A percentile compares a stretch with the other conserved stretches of the same genome.
These are phyloP conservation scores for Pangasius sanitwongsei DNA, from an alignment of 2,797 vertebrate genomes.

Conservation along the genomic window DNA sequence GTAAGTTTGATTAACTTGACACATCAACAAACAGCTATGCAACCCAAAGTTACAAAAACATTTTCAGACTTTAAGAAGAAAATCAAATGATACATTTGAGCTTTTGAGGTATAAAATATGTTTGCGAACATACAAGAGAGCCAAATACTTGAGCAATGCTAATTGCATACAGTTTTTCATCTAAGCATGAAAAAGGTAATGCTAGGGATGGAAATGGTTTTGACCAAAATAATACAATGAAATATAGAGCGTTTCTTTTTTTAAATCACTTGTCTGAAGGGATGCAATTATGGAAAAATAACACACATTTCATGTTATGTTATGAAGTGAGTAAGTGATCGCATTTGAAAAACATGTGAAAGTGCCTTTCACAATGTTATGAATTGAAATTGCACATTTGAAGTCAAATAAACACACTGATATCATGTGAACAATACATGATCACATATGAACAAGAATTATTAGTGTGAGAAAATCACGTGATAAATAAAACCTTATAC, in stretches of 20 bases:
- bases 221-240: not conserved
- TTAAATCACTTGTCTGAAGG: not conserved
- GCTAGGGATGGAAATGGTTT: not conserved
- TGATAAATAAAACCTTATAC: not conserved
- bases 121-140: not conserved
- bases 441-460: not conserved
- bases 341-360: not conserved
- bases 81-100: not conserved
- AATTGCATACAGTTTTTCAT: not conserved
- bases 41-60: conserved; percentile 20
- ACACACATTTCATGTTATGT: not conserved
- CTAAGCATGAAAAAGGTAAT: not conserved
- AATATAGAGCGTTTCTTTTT: not conserved
- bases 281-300: not conserved
- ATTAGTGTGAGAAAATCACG: not conserved
- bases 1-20: not conserved
- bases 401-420: not conserved
- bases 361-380: not conserved
- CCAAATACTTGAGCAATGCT: not conserved
- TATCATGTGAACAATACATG: not conserved
- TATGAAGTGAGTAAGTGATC: not conserved
- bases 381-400: not conserved
- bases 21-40: conserved; percentile 18
- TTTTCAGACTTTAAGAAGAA: not conserved
- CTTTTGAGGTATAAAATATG: not conserved